A percentile compares a stretch with the other conserved stretches of the same genome.
These are phyloP conservation scores for Holcopasites calliopsidis DNA, from an alignment of 1,140 invertebrate species.

Conservation along the genomic window DNA sequence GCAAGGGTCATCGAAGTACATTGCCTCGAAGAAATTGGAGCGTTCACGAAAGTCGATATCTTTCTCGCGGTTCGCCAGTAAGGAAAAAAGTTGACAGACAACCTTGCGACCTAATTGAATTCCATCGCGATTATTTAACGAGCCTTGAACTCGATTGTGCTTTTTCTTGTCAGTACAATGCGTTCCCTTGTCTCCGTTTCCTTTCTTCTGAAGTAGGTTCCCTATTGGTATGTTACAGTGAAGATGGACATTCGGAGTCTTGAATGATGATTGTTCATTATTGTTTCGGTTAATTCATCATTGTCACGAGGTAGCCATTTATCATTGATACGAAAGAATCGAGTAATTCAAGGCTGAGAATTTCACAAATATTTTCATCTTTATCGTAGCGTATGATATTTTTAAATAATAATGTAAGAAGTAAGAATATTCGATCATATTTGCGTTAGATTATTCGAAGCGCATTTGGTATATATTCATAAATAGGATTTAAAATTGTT, in stretches of 20 bases:
- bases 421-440: too few species aligned
- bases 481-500: too few species aligned
- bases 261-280: neutral
- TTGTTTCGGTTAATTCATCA: neutral
- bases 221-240: neutral
- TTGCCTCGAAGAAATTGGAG: slow-evolving; percentile 23
- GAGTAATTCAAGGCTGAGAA: neutral
- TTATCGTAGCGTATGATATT: too few species aligned
- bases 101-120: slow-evolving; percentile 12
- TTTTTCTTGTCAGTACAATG: neutral
- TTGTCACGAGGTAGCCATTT: neutral
- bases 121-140: slow-evolving; percentile 26
- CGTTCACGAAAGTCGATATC: slow-evolving; percentile 19
- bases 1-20: slow-evolving; percentile 20
- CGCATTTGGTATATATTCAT: too few species aligned
- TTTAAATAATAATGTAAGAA: too few species aligned
- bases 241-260: neutral
- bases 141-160: slow-evolving; percentile 30
- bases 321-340: neutral
- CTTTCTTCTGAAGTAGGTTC: neutral
- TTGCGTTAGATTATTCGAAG: too few species aligned
- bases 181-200: too few species aligned
- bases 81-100: slow-evolving; percentile 10
- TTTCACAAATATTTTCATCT: too few species aligned
- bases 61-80: neutral